Evolutionary conservation across 1,140 invertebrate genomes (phyloP).

Genomic region (Trichonephila clavata): DNA sequence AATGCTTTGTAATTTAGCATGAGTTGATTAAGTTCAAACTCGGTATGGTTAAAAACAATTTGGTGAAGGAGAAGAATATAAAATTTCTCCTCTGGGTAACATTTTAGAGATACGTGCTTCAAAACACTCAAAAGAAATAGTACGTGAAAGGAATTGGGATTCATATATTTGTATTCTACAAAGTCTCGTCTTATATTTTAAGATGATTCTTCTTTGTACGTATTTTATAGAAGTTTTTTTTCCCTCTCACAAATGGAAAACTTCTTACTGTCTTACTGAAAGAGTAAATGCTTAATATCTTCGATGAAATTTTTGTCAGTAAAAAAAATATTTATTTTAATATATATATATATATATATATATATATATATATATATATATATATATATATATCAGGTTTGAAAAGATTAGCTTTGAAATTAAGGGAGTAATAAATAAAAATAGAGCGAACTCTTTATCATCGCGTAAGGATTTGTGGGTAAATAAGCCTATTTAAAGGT

Average conservation of each 20-base stretch:
- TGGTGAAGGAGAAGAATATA: not conserved
- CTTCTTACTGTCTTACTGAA: no score
- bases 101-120: not conserved
- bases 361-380: no score
- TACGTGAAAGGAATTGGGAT: constrained; percentile 1
- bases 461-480: no score
- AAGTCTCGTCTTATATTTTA: not conserved
- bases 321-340: no score
- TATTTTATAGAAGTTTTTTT: not conserved
- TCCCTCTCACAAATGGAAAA: not conserved
- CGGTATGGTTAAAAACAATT: constrained; percentile 15
- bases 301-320: no score
- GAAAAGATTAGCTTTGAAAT: no score
- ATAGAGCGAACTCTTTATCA: no score
- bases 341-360: no score
- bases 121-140: not conserved
- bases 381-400: no score
- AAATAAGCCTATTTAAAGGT: no score
- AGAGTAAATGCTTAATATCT: no score
- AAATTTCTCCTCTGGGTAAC: constrained; percentile 13
- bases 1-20: not conserved
- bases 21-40: not conserved
- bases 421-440: no score
- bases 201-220: not conserved
- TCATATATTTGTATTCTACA: not conserved